phyloP scores from a whole-genome alignment of 1,140 invertebrate genomes.

The Armadillidium nasatum region DNA sequence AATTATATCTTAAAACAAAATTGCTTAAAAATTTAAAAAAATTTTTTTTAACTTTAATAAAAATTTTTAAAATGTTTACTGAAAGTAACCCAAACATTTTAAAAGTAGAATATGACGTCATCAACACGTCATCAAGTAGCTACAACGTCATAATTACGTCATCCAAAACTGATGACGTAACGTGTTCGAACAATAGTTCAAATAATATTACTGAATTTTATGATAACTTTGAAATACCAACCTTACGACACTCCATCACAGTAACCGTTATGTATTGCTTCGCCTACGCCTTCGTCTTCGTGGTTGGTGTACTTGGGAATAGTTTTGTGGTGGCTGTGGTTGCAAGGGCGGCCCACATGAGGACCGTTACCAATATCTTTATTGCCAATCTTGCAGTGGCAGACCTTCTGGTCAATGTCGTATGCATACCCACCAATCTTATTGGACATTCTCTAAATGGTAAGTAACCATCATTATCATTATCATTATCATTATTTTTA shows the following conservation, averaged over 20 bases:
- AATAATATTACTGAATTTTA: neutral
- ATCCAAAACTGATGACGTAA: no score
- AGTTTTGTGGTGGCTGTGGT: conserved; percentile 54
- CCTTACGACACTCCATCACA: conserved; percentile 45
- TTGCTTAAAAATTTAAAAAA: no score
- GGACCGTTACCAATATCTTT: conserved; percentile 82
- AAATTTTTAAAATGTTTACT: no score
- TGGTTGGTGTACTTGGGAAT: conserved; percentile 55
- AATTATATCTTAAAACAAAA: no score
- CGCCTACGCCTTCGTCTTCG: conserved; percentile 49
- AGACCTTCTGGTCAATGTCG: conserved; percentile 86
- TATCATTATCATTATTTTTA: no score
- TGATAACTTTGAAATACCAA: conserved; percentile 10
- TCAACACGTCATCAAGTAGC: no score
- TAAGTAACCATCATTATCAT: conserved; percentile 58
- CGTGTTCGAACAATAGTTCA: neutral
- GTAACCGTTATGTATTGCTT: conserved; percentile 48
- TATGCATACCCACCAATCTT: conserved; percentile 85
- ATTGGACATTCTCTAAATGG: conserved; percentile 89
- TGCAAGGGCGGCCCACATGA: conserved; percentile 45
- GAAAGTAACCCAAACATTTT: no score
- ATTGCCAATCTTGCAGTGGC: conserved; percentile 91
- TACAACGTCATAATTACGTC: no score
- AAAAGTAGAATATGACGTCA: no score
- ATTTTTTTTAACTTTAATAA: no score